Evolutionary conservation across 92 coral and sea anemone genomes (phyloP), one percentile per base, ranked within the genome.

Genomic region (Siderastrea radians): DNA sequence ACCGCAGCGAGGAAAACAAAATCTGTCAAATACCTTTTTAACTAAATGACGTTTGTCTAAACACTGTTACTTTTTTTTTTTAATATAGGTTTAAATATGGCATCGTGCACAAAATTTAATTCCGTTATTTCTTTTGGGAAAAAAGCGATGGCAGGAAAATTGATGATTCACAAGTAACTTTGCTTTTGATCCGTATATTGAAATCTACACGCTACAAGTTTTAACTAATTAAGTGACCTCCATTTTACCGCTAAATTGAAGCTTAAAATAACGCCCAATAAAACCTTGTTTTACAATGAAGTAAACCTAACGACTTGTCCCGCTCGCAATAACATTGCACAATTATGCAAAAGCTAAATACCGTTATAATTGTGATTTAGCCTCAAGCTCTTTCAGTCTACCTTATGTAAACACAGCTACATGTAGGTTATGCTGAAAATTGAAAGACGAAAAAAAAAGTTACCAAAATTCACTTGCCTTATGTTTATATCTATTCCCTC

Each of bases 381-480:
- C 53, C 55, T 48, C 15, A 4, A 5, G 17, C 38, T 7, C 7
- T 52, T 50, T 43, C 46, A 4, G 65, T 77, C 13, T 77, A 43
- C 5, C 52, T 19, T 6, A 57, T 38, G 9, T 2, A 52, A 1
- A 1, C 60, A 17, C 11, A 1, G 61, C 46, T 45, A 61, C 26
- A 46, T 74, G 3, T 52, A 7, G 61, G n/a, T 12, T 54, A 52
- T 3, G 7, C 60, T 45, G 52, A 69, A 49, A 51, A 52, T 38
- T 49, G 38, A 52, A 66, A 38, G 4, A 52, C 38, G 38, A 43
- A 58, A 44, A 51, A 51, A 15, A 62, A 68, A 68, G 76, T 68
- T 68, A 81, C 85, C 85, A 43, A 68, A 67, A 66, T 67, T 53
- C 62, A 38, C 9, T 54, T 26, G 59, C 17, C n/a, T 7, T 26